These are phyloP conservation scores for Pristionchus mayeri DNA, from an alignment of 2,888 invertebrate species.

Conservation along the genomic window DNA sequence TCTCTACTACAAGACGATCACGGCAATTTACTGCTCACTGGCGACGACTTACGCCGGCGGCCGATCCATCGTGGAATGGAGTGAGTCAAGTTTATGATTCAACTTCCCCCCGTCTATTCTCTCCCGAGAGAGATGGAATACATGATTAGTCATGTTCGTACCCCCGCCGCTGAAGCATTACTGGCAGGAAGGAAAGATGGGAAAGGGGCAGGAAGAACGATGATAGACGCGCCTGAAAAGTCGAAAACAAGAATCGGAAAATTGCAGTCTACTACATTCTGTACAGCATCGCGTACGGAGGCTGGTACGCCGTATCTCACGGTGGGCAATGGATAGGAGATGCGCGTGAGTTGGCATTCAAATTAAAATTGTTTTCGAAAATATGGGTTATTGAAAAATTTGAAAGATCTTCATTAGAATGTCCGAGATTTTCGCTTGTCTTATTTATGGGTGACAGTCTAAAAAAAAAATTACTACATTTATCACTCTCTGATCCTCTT, in stretches of 20 bases:
- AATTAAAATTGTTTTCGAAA: no score
- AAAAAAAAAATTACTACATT: no score
- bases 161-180: background rate
- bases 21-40: slow-evolving; percentile 29
- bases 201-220: background rate
- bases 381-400: no score
- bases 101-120: slow-evolving; percentile 7
- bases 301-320: slow-evolving; percentile 23
- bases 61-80: slow-evolving; percentile 40
- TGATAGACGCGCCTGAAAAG: background rate
- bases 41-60: slow-evolving; percentile 47
- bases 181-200: background rate
- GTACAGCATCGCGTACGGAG: slow-evolving; percentile 43
- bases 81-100: slow-evolving; percentile 37
- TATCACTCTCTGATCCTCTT: no score
- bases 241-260: background rate
- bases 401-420: no score
- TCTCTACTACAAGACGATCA: slow-evolving; percentile 27
- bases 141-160: slow-evolving; percentile 35
- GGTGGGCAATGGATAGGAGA: slow-evolving; percentile 40
- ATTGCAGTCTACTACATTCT: slow-evolving; percentile 49
- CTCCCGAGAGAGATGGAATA: background rate
- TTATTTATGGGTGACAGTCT: no score
- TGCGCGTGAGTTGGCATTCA: slow-evolving; percentile 26
- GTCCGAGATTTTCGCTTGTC: no score